Conservation (phyloP, 2,797 vertebrate species). For the Cirrhinus mrigala region DNA sequence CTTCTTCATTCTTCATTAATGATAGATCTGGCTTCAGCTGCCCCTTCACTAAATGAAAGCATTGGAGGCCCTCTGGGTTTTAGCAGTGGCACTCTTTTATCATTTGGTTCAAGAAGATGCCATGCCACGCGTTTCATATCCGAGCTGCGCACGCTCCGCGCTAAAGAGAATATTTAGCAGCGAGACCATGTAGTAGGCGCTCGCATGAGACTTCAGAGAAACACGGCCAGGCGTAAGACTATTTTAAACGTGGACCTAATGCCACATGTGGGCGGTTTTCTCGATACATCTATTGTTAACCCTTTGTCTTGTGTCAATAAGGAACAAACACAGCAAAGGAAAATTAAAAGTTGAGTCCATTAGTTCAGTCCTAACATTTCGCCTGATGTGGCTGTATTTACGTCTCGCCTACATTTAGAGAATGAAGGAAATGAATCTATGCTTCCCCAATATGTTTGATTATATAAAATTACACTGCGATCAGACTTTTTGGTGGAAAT, state of each 20-base stretch:
- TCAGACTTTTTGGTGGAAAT: background rate
- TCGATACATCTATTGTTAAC: conserved; percentile 4
- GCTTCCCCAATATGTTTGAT: conserved; percentile 7
- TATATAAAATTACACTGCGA: conserved; percentile 10
- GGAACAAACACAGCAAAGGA: background rate
- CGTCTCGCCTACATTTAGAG: background rate
- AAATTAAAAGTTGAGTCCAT: conserved; percentile 27
- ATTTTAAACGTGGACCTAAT: conserved; percentile 18
- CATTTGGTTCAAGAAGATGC: conserved; percentile 42
- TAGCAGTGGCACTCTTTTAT: conserved; percentile 36
- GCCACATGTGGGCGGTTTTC: conserved; percentile 15
- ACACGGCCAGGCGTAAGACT: background rate
- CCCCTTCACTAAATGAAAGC: conserved; percentile 45
- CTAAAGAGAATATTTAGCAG: conserved; percentile 45
- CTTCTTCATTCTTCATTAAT: conserved; percentile 35
- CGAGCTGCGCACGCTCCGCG: background rate
- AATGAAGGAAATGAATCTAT: background rate
- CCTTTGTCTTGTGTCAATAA: conserved; percentile 17
- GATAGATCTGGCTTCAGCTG: conserved; percentile 9
- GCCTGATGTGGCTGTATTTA: background rate
- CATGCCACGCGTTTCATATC: conserved; percentile 29
- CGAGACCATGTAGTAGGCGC: background rate
- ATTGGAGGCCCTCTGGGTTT: conserved; percentile 36
- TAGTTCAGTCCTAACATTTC: background rate
- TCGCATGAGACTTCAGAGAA: conserved; percentile 22